These are phyloP conservation scores for Chionomys nivalis DNA, from an alignment of 2,113 vertebrate genomes.

Conservation along the genomic window DNA sequence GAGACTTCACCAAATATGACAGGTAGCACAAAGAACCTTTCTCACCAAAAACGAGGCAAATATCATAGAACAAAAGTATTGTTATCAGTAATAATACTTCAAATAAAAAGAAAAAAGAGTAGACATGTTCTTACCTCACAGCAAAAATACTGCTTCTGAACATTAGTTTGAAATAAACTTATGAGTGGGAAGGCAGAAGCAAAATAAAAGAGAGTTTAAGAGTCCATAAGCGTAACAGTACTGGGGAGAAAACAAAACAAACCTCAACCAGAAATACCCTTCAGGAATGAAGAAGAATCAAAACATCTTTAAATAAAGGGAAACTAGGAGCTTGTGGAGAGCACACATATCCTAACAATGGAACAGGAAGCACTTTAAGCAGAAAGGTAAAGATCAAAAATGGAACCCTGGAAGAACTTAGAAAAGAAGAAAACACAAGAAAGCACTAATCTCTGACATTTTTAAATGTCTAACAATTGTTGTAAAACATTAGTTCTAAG, in stretches of 20 bases:
- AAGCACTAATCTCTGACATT: neutral
- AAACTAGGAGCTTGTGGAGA: neutral
- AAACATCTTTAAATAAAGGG: neutral
- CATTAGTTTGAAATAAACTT: neutral
- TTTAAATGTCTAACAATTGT: neutral
- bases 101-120: neutral
- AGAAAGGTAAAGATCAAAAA: constrained; percentile 25
- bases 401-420: neutral
- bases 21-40: neutral
- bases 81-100: neutral
- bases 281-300: neutral
- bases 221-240: neutral
- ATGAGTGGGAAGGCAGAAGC: neutral
- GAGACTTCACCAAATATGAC: neutral
- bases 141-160: neutral
- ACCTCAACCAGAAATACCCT: neutral
- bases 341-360: neutral
- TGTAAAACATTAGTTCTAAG: neutral
- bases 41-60: constrained; percentile 8
- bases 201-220: neutral
- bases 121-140: neutral
- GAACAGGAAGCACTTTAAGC: neutral
- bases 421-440: neutral
- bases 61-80: neutral
- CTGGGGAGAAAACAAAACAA: neutral